Evolutionary conservation across 2,113 vertebrate species (phyloP).

Genomic region (Lophius piscatorius): DNA sequence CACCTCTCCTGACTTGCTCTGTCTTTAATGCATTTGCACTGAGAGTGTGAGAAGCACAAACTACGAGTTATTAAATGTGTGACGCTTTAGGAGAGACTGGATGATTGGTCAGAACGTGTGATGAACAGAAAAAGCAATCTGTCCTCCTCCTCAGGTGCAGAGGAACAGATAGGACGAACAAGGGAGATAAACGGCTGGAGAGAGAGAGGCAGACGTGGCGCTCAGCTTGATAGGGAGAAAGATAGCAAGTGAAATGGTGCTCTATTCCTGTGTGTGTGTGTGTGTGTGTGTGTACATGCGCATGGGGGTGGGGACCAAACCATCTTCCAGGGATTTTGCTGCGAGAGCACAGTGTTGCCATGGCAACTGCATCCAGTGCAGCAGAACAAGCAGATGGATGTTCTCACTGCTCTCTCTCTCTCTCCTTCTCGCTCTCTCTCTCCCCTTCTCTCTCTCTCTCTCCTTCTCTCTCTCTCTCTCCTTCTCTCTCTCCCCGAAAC

Average conservation of each 20-base stretch:
- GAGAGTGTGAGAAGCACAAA: slow-evolving; percentile 34
- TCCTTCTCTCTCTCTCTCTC: slow-evolving; percentile 20
- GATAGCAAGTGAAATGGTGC: background rate
- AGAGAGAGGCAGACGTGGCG: slow-evolving; percentile 17
- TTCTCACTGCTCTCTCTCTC: slow-evolving; percentile 27
- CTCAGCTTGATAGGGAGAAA: slow-evolving; percentile 3
- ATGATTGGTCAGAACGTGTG: background rate
- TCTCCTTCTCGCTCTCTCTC: slow-evolving; percentile 20
- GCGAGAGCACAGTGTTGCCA: slow-evolving; percentile 79
- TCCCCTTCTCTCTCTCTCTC: slow-evolving; percentile 26
- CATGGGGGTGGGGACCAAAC: slow-evolving; percentile 53
- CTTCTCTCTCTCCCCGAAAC: slow-evolving; percentile 23
- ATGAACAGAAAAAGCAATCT: slow-evolving; percentile 1
- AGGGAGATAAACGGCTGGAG: background rate
- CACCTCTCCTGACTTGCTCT: slow-evolving; percentile 22
- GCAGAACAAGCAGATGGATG: slow-evolving; percentile 73
- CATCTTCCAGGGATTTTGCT: slow-evolving; percentile 70
- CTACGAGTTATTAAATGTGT: slow-evolving; percentile 12
- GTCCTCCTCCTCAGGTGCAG: slow-evolving; percentile 1
- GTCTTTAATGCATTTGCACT: background rate
- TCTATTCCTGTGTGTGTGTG: background rate
- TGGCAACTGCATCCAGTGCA: slow-evolving; percentile 82
- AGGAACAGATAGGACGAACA: slow-evolving; percentile 4
- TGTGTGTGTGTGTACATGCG: slow-evolving; percentile 1
- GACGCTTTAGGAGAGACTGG: slow-evolving; percentile 3